These are phyloP conservation scores for Vidua macroura DNA, from an alignment of 2,113 vertebrate genomes.

Conservation along the genomic window DNA sequence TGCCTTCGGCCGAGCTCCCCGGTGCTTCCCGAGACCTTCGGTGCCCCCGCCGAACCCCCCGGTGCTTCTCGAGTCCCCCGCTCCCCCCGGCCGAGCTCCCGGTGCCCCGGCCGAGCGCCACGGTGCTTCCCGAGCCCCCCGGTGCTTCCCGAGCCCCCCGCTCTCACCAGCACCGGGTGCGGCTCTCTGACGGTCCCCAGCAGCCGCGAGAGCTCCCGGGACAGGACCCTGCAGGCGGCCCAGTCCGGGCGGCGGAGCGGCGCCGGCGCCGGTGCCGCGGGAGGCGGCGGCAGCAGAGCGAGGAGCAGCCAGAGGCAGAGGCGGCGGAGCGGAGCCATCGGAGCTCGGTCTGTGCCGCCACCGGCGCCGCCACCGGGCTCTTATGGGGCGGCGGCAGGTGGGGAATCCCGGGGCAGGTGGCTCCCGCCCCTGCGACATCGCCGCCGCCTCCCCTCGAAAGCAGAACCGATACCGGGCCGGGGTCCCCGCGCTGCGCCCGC, in stretches of 20 bases:
- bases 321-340: background rate
- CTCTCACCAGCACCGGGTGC: slow-evolving; percentile 37
- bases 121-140: background rate
- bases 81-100: too few relatives aligned
- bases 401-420: slow-evolving; percentile 52
- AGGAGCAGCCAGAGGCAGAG: background rate
- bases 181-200: background rate
- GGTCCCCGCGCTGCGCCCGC: slow-evolving; percentile 21
- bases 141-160: too few relatives aligned
- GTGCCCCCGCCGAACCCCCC: too few relatives aligned
- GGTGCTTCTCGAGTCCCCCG: background rate
- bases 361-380: background rate
- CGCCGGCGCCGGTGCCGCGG: background rate
- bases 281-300: background rate
- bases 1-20: too few relatives aligned
- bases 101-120: too few relatives aligned
- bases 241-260: slow-evolving; percentile 6
- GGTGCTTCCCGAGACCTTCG: too few relatives aligned
- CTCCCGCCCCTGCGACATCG: background rate
- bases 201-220: slow-evolving; percentile 46
- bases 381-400: slow-evolving; percentile 30
- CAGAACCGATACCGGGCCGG: slow-evolving; percentile 53
- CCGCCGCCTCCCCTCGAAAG: slow-evolving; percentile 17
- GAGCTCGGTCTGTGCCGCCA: background rate
- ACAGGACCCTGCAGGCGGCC: slow-evolving; percentile 52